Base-by-base conservation (phyloP, 2,888 invertebrate species). In the Nomada ferruginata region DNA sequence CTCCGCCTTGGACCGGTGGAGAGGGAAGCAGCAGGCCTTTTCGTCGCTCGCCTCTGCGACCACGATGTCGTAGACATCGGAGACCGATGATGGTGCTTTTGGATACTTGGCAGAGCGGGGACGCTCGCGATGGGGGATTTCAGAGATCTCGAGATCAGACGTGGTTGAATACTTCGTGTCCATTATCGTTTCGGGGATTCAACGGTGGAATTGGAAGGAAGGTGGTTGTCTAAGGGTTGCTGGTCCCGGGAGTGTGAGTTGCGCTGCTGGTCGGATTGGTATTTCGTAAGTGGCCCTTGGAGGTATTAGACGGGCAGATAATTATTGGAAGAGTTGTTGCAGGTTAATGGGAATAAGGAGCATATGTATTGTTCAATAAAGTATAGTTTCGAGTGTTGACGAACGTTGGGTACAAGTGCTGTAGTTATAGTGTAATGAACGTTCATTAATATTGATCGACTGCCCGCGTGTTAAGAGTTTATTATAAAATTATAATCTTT, bases 61-160 rank as follows among this genome's bases (percentile, higher is more conserved):
- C 57, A 57, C 65, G 65, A 15, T 47, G 44, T 57, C 57, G 44
- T 64, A 52, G 72, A 55, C 61, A 57, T 13, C 53, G 53, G 44
- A 63, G 44, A 64, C 72, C 44, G 63, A 55, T 57, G 23, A 65
- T 57, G 57, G 57, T 69, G 69, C 47, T 74, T 59, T 74, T 15
- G 65, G 47, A 65, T 65, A 47, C 73, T 65, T 13, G 50, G 61
- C 29, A 47, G 44, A 53, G 26, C 15, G 42, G 64, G 64, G 55
- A 42, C 55, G 53, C 20, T 23, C 23, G 55, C 69, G 44, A 57
- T 36, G 18, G 69, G 53, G 47, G 44, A 65, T 57, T 23, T 65
- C 57, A 23, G 72, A 55, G 66, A 66, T 66, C 66, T 66, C 53
- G 66, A 66, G 66, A 68, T 50, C 53, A 15, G 66, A 42, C 66